These are phyloP conservation scores for Dicrostonyx torquatus DNA, from an alignment of 2,797 vertebrate genomes.

Conservation along the genomic window DNA sequence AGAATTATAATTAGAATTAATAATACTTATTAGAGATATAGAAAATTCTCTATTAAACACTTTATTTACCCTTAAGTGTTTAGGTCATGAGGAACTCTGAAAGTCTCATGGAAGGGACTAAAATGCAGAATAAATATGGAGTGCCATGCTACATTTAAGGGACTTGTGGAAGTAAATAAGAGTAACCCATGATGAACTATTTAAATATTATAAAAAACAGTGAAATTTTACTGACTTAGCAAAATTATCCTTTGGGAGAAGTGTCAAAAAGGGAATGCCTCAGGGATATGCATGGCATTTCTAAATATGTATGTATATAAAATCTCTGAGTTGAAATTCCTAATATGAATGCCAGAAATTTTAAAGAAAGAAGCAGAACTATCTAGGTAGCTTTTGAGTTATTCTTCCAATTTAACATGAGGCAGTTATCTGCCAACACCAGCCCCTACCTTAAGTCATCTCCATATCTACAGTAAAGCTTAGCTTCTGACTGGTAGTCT, in stretches of 20 bases:
- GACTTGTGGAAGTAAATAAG: not conserved
- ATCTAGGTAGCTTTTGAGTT: not conserved
- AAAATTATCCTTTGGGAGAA: not conserved
- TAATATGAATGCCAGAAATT: not conserved
- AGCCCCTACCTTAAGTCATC: not conserved
- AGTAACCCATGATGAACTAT: not conserved
- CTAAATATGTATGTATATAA: not conserved
- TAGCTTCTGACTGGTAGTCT: not conserved
- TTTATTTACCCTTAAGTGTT: not conserved
- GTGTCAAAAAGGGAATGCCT: not conserved
- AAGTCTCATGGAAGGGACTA: not conserved
- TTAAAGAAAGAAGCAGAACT: not conserved
- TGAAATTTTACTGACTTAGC: not conserved
- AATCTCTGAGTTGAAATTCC: not conserved
- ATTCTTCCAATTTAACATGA: not conserved
- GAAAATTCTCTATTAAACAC: not conserved
- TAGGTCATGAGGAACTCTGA: not conserved
- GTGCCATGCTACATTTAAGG: not conserved
- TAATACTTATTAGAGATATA: not conserved
- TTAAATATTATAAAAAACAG: not conserved
- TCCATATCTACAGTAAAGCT: not conserved
- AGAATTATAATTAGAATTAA: not conserved
- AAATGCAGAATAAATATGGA: not conserved
- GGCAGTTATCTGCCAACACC: not conserved
- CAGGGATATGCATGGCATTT: not conserved